Evolutionary conservation across 2,888 invertebrate species (phyloP), one percentile per base, ranked within the genome.

Genomic region (Augochlorella aurata): DNA sequence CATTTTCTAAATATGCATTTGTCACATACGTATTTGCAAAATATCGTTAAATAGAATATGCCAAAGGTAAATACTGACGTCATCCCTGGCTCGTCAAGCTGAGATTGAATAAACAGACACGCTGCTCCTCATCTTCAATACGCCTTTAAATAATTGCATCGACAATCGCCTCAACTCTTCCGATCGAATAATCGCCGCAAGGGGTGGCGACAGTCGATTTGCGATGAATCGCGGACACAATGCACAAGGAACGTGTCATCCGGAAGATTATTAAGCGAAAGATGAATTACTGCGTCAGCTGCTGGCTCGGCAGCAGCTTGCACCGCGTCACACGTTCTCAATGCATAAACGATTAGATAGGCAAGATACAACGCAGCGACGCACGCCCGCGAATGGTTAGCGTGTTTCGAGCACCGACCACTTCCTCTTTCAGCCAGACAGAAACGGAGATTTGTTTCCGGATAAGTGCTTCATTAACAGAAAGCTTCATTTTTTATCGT

Each of bases 191-290:
- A 21, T 54, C 21, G 12, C 21, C 14, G 54, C 54, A 5, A 5
- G 54, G 12, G 21, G 12, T 12, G 21, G 54, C 1, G 21, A 21
- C 21, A 24, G 54, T 58, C 21, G 54, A 58, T 21, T 58, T 58
- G 21, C 54, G 21, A 21, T 58, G 21, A 21, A 24, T 12, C 54
- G 21, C n/a, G 54, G 12, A 58, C 21, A 58, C 54, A 24, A 58
- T 58, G 54, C 54, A 29, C 24, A 61, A 38, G 50, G 52, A 63
- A 67, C 66, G 76, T 65, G 79, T 68, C 58, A 71, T 65, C 58
- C 83, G 74, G 79, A 83, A 82, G 78, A 83, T 74, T 24, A 54
- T 66, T 65, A 69, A 81, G 61, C 44, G 77, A 67, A 73, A 83
- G 65, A 83, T 16, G 72, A 74, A 58, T 38, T 61, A 82, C 72